Evolutionary conservation across 1,140 invertebrate genomes (phyloP), one percentile per base, ranked within the genome.

Genomic region (Harpegnathos saltator): DNA sequence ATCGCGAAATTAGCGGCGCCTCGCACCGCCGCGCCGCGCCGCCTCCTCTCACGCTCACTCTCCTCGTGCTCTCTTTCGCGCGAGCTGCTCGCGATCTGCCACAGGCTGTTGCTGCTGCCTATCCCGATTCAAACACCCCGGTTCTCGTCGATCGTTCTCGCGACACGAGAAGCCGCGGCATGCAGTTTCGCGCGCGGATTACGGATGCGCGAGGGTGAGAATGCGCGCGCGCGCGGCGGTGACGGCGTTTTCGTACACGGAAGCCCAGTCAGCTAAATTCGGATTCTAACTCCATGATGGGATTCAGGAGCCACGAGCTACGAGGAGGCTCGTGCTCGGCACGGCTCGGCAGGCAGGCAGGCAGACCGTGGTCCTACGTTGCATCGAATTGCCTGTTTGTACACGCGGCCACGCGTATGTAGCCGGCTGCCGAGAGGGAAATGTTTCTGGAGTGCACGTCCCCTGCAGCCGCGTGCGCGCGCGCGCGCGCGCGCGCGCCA

Each of bases 401-500:
- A 83, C 26, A 68, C 66, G 71, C 63, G 52, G 3, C 38, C 38
- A 9, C 9, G 7, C 44, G 75, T 73, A 29, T 58, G 66, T 86
- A 75, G 12, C 54, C 22, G 61, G 50, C 48, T 68, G n/a, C 38
- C 22, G 50, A 80, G 61, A 26, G 44, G 58, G 52, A 44, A 71
- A 71, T 63, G 56, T 38, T 74, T 82, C 78, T 82, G 78, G 44
- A 73, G 68, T 85, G 68, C 66, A 56, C 61, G 66, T 80, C 75
- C 75, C 52, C 75, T 82, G 59, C 61, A 82, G 69, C 61, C 72
- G n/a, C n/a, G n/a, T n/a, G n/a, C n/a, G n/a, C n/a, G n/a, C n/a
- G n/a, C n/a, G n/a, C n/a, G n/a, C n/a, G n/a, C n/a, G n/a, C n/a
- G n/a, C n/a, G n/a, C n/a, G 63, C 48, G 56, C 78, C 63, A 66